Evolutionary conservation across 92 coral and sea anemone species (phyloP), one percentile per base, ranked within the genome.

Genomic region (Actinostola sp.): DNA sequence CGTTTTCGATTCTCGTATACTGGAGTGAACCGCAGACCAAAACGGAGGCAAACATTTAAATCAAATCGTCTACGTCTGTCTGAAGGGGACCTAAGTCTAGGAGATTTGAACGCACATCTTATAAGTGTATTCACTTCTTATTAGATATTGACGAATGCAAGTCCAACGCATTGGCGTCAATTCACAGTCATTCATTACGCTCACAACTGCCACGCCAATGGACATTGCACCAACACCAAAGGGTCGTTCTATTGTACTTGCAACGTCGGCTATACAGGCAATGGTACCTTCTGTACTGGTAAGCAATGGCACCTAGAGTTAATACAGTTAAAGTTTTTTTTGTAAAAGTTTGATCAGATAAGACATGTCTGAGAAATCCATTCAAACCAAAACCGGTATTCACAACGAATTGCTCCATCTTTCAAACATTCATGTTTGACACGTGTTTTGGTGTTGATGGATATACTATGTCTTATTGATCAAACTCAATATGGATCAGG

Each of bases 401-500:
- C 16, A 13, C 10, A 33, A 38, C 21, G 8, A 53, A 53, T 12
- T 8, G n/a, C n/a, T n/a, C n/a, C n/a, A n/a, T n/a, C n/a, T n/a
- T n/a, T n/a, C n/a, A n/a, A n/a, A n/a, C n/a, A n/a, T n/a, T n/a
- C n/a, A n/a, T n/a, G n/a, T n/a, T n/a, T n/a, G n/a, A n/a, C n/a
- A 52, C 5, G 11, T 52, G 54, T 58, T 59, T 50, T 34, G 71
- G 21, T 0, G 30, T 32, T n/a, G 32, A 27, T 24, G 50, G 53
- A 46, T 56, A 41, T 66, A 45, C 73, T 63, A 68, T 79, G 90
- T 51, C 91, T 20, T 86, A 75, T 86, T 81, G 73, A 81, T 51
- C 91, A 81, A 86, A 76, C 83, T 50, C 70, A 80, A 86, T 86
- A 86, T 86, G 91, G 91, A 86, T 86, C 91, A 86, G 91, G 91